Base-by-base conservation (phyloP, 2,113 vertebrate genomes). In the Oreochromis aureus region DNA sequence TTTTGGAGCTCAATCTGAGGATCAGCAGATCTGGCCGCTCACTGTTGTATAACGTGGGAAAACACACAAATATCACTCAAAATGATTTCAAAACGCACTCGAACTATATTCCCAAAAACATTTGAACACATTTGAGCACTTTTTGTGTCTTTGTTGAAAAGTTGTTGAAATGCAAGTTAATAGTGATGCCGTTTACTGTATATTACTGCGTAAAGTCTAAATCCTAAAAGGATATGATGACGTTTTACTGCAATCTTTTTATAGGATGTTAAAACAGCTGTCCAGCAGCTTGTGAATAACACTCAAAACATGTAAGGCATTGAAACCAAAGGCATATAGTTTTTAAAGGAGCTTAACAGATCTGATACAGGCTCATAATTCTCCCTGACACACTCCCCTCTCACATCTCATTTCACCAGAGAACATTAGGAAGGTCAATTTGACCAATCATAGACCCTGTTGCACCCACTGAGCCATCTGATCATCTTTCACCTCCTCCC, bases 401-500 rank as follows among this genome's bases (percentile, higher is more conserved):
- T 86, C 89, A 90, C 91, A 89, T 95, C 91, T 89, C 83, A 84
- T 81, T 53, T 88, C 83, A 90, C 54, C 82, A 79, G 66, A 90
- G 83, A 93, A 89, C 91, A 86, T 89, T 87, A 83, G 82, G 85
- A 87, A 87, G 93, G 89, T 92, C 91, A 86, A 88, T 94, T 89
- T 87, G 89, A 92, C 91, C 91, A 94, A 91, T 93, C 81, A 34
- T 56, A 93, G 91, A 86, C 83, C 63, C 39, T n/a, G 87, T 86
- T 91, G 92, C 89, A 90, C 83, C 89, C 87, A 66, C 73, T 51
- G 82, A 91, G 93, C 84, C 92, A 85, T 63, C 85, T 89, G 90
- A 94, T 96, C 93, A 82, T 93, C 93, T 95, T 95, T 93, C 93
- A 95, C 71, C 88, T 91, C 87, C 88, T 95, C 84, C 82, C 44